Conservation (phyloP, 2,113 vertebrate genomes). For the Edolisoma coerulescens region DNA sequence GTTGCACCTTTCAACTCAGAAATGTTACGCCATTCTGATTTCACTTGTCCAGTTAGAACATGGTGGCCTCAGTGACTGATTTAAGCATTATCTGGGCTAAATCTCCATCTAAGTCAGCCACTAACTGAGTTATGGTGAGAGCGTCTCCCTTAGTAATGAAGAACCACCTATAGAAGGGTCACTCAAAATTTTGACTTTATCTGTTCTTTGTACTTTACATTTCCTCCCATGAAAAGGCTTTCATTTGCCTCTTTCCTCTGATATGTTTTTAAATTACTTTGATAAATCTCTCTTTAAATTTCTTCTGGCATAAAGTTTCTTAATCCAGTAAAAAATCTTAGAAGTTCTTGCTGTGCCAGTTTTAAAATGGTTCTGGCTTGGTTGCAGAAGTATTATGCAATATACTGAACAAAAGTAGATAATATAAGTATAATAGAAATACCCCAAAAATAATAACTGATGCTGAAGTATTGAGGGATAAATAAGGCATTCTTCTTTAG, state of each 20-base stretch:
- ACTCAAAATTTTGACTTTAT: neutral
- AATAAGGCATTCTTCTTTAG: neutral
- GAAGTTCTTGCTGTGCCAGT: neutral
- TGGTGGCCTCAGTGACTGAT: fast-evolving
- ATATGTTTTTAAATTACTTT: neutral
- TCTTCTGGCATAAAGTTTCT: neutral
- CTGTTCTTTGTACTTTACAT: neutral
- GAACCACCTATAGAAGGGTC: neutral
- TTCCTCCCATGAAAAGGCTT: neutral
- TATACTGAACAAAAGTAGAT: neutral
- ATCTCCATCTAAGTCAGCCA: neutral
- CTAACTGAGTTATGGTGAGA: neutral
- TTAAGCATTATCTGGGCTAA: neutral
- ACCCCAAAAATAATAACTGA: neutral
- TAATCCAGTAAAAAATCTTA: neutral
- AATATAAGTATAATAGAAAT: neutral
- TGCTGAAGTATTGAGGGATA: neutral
- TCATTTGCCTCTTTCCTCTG: neutral
- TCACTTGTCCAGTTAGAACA: neutral
- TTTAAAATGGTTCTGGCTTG: neutral
- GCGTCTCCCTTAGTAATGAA: neutral
- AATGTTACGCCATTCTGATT: neutral
- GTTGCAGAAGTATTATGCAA: neutral
- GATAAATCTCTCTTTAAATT: neutral
- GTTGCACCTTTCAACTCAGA: neutral